Evolutionary conservation across 2,888 invertebrate genomes (phyloP).

Genomic region (Xanthostigma xanthostigma): DNA sequence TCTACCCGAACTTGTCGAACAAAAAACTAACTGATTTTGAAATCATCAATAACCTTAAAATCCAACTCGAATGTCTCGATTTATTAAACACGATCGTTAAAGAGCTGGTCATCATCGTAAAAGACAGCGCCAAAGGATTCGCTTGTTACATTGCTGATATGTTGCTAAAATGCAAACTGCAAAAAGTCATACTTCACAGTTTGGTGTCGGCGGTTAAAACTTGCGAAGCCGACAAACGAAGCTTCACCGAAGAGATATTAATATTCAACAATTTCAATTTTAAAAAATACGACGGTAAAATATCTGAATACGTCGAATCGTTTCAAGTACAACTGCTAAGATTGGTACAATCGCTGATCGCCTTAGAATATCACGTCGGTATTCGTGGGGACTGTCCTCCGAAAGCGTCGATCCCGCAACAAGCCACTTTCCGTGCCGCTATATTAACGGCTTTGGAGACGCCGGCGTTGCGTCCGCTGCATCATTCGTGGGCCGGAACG

Average conservation of each 20-base stretch:
- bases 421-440: conserved; percentile 69
- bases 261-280: conserved; percentile 52
- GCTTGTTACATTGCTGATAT: conserved; percentile 62
- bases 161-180: conserved; percentile 62
- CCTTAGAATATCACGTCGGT: conserved; percentile 55
- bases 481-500: conserved; percentile 70
- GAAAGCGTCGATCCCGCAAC: conserved; percentile 55
- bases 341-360: conserved; percentile 53
- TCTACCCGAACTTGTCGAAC: conserved; percentile 56
- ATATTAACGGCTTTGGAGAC: conserved; percentile 61
- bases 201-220: conserved; percentile 59
- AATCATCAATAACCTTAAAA: conserved; percentile 58
- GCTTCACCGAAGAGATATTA: conserved; percentile 61
- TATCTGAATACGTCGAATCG: conserved; percentile 48
- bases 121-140: conserved; percentile 61
- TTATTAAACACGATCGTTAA: conserved; percentile 54
- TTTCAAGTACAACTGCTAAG: conserved; percentile 51
- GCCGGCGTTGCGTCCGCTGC: conserved; percentile 53
- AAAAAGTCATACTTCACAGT: conserved; percentile 70
- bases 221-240: conserved; percentile 34
- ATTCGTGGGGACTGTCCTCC: conserved; percentile 43
- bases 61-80: conserved; percentile 61
- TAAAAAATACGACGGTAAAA: conserved; percentile 37
- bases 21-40: conserved; percentile 50
- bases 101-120: conserved; percentile 56